phyloP scores from a whole-genome alignment of 2,113 vertebrate species.

The Psittacula cyanocephala region DNA sequence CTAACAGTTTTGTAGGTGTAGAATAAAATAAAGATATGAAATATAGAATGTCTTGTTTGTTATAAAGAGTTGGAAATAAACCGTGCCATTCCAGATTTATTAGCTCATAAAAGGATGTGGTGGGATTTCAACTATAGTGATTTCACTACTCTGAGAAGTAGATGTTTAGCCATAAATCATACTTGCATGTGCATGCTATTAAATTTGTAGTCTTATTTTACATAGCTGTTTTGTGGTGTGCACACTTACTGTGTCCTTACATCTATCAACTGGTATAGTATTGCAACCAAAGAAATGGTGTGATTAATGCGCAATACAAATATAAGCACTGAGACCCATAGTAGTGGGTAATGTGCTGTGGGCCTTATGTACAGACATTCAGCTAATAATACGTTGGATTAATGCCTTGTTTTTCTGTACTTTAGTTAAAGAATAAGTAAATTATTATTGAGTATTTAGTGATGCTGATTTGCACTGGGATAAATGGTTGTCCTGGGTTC shows the following conservation, averaged over 20 bases:
- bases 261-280: not conserved
- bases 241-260: not conserved
- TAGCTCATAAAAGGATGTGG: not conserved
- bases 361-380: not conserved
- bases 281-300: not conserved
- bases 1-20: fast-evolving
- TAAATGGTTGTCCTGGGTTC: not conserved
- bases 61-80: not conserved
- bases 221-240: not conserved
- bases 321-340: not conserved
- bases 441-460: not conserved
- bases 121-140: not conserved
- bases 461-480: not conserved
- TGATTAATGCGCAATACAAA: not conserved
- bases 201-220: not conserved
- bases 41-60: not conserved
- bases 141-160: not conserved
- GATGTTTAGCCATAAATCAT: not conserved
- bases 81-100: not conserved
- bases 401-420: not conserved
- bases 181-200: not conserved
- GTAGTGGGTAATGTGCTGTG: not conserved
- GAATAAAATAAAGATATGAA: not conserved
- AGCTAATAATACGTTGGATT: not conserved
- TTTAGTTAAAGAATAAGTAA: not conserved